Base-by-base conservation (phyloP, 2,113 vertebrate genomes). In the Rhinogobius similis region DNA sequence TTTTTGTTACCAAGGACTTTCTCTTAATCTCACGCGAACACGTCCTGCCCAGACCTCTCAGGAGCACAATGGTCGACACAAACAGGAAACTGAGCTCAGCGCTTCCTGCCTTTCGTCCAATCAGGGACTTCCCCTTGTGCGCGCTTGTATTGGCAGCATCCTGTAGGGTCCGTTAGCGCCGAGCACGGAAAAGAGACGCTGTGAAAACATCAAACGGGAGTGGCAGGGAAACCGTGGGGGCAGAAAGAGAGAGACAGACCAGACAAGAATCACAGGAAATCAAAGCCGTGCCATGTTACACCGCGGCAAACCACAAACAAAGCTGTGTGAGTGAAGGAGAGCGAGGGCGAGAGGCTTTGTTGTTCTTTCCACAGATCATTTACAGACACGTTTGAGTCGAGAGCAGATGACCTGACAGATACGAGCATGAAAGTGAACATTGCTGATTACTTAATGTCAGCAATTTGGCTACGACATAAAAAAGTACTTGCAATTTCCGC, bases 161-260 rank as follows among this genome's bases (percentile, higher is more conserved):
- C 78, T 82, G 86, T 9, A 46, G 67, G 83, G 77, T 79, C 76
- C 72, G 62, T 62, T 65, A 41, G 78, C n/a, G 44, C 32, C 38
- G 50, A 72, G 76, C 59, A 52, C 1, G 0, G 68, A 72, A 18
- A 55, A 72, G 23, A 56, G 69, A 43, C 71, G 70, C 81, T 84
- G 81, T 68, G 77, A 86, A 89, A 83, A 89, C 87, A 86, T 86
- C 81, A 81, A 84, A 82, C 26, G 0, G 67, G 63, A 8, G 18
- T 63, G 0, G 67, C 69, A 78, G 70, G 77, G 66, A 81, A 88
- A 77, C 62, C 62, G 12, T 65, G 59, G 61, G 1, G 65, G 72
- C 48, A 75, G 67, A 58, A 36, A n/a, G 20, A 2, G 7, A n/a
- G 46, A 48, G 18, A 20, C 36, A 50, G 16, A 73, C 14, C 0